Conservation (phyloP, 2,888 invertebrate species). For the Odiellus spinosus region DNA sequence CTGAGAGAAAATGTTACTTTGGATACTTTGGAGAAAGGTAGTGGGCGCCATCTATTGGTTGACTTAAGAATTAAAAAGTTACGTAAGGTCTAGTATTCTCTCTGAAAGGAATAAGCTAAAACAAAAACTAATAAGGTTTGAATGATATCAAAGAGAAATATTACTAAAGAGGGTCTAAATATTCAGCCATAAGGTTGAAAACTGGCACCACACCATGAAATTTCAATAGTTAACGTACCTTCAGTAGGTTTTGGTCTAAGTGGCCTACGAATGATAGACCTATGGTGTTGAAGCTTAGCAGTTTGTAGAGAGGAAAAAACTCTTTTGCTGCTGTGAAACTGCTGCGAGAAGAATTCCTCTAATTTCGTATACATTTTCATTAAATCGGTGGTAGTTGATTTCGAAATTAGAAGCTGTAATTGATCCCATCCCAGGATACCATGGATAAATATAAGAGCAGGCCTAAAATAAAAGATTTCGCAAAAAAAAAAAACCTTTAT, state of each 20-base stretch:
- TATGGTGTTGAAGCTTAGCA: slow-evolving; percentile 27
- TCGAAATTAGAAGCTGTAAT: slow-evolving; percentile 88
- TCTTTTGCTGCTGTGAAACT: slow-evolving; percentile 86
- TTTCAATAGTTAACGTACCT: slow-evolving; percentile 18
- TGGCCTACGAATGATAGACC: slow-evolving; percentile 15
- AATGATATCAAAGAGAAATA: too few species aligned
- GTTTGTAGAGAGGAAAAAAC: slow-evolving; percentile 56
- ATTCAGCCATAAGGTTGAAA: background rate
- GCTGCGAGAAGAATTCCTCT: slow-evolving; percentile 94
- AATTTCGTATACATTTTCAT: slow-evolving; percentile 92
- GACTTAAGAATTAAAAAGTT: too few species aligned
- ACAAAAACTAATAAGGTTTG: too few species aligned
- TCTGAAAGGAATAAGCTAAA: too few species aligned
- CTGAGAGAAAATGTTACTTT: too few species aligned
- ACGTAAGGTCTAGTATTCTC: too few species aligned
- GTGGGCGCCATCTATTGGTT: too few species aligned
- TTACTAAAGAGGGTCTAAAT: too few species aligned
- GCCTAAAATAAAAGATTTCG: slow-evolving; percentile 39
- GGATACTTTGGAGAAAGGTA: too few species aligned
- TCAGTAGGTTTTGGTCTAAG: slow-evolving; percentile 20
- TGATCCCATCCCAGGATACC: slow-evolving; percentile 89
- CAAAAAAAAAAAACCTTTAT: slow-evolving; percentile 13
- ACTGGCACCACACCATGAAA: background rate
- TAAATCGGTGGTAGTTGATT: slow-evolving; percentile 90
- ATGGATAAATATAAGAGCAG: slow-evolving; percentile 78